Base-by-base conservation (phyloP, 2,888 invertebrate species). In the Mactromeris polynyma region DNA sequence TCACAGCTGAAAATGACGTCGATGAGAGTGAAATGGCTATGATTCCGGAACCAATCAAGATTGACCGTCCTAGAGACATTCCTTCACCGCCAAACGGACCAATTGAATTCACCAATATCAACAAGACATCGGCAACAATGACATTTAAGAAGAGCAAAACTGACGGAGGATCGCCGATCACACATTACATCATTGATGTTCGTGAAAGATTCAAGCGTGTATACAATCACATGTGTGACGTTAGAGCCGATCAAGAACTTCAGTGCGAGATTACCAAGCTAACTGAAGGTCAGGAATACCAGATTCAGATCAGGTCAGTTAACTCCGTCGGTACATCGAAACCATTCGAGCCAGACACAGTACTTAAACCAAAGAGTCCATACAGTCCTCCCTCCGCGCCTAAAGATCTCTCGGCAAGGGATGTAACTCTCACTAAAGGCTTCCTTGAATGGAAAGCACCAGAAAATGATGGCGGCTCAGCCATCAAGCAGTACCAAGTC, bases 291-390 rank as follows among this genome's bases (percentile, higher is more conserved):
- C 97, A 98, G 69, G 98, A 98, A 94, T 99, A 99, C 96, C 97
- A 98, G 97, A 98, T 99, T 97, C 97, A 98, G 92, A 98, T 99
- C 40, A 97, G 98, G 95, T 99, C 99, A 0, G 98, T 98, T 93
- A 99, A 99, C 97, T 98, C 98, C 21, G 98, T 98, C 84, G 99
- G 99, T 6, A 97, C 97, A 83, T 98, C 99, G 51, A 98, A 98
- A 94, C 98, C 98, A 81, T 91, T 95, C 40, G 95, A 95, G 58
- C 90, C 94, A 19, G 94, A 94, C 4, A 91, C 91, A 14, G 90
- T 94, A 36, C 89, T 96, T 86, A 93, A 91, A 85, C 95, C 96
- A 40, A 95, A 95, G 93, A 95, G 95, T 86, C 96, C 96, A 64
- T 95, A 93, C 93, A 92, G 95, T 96, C 89, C 90, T 42, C 96